phyloP scores from a whole-genome alignment of 2,113 vertebrate genomes.

The Galbula dea region DNA sequence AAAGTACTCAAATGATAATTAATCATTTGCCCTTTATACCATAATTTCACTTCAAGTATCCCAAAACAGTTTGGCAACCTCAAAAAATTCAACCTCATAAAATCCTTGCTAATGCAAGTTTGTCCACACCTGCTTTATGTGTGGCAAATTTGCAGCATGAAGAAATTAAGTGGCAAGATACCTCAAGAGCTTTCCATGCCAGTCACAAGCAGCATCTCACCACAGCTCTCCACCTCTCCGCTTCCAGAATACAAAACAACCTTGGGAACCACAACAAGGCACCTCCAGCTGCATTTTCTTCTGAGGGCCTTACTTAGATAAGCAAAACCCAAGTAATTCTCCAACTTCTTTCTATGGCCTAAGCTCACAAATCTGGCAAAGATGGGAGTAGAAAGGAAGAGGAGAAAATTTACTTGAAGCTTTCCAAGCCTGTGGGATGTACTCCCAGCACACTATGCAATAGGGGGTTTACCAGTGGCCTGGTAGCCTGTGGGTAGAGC shows the following conservation, averaged over 20 bases:
- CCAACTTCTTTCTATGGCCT: not conserved
- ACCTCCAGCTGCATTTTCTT: not conserved
- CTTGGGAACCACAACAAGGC: not conserved
- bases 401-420: not conserved
- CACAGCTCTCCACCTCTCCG: not conserved
- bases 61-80: not conserved
- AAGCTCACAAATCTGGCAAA: not conserved
- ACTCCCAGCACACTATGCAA: fast-evolving
- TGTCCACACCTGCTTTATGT: not conserved
- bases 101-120: not conserved
- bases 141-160: not conserved
- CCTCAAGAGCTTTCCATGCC: not conserved
- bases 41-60: not conserved
- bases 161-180: not conserved
- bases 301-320: not conserved
- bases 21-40: not conserved
- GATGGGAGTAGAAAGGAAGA: not conserved
- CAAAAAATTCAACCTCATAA: not conserved
- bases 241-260: not conserved
- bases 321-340: not conserved
- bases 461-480: not conserved
- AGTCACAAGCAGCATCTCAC: not conserved
- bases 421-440: not conserved
- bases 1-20: not conserved
- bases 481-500: not conserved